A percentile compares a stretch with the other conserved stretches of the same genome.
Evolutionary conservation across 2,888 invertebrate species (phyloP).

Genomic region (Andrena marginata): DNA sequence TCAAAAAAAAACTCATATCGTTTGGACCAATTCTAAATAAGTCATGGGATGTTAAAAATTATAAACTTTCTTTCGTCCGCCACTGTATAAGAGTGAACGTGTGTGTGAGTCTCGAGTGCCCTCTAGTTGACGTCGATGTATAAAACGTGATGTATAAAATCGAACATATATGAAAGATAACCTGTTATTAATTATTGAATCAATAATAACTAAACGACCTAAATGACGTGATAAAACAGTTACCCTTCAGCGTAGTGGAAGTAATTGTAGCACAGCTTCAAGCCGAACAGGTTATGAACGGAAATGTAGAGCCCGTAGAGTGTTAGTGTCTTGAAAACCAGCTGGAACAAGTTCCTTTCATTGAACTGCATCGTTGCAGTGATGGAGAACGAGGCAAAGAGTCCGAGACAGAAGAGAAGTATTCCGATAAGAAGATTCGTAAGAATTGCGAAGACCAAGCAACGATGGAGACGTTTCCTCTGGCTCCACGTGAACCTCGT

Average conservation of each 20-base stretch:
- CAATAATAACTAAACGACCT: no score
- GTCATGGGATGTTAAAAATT: no score
- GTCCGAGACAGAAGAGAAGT: conserved; percentile 6
- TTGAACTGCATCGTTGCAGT: conserved; percentile 6
- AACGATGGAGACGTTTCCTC: conserved; percentile 38
- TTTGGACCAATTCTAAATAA: no score
- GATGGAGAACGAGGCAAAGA: background rate
- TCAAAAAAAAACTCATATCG: no score
- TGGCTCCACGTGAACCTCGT: conserved; percentile 32
- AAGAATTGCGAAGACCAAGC: conserved; percentile 15
- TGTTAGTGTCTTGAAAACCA: conserved; percentile 48
- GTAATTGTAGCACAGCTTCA: conserved; percentile 54
- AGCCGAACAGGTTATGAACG: conserved; percentile 51
- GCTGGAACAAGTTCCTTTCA: conserved; percentile 22
- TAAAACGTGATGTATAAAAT: no score
- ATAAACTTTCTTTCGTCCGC: no score
- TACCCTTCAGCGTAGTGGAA: conserved; percentile 60
- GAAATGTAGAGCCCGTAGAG: conserved; percentile 54
- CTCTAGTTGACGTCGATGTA: no score
- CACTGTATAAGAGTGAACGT: no score
- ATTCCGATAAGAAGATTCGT: conserved; percentile 34
- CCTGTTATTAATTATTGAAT: no score
- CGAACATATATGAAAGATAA: no score
- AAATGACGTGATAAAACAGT: background rate
- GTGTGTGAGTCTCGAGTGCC: no score